These are phyloP conservation scores for Scrobipalpa costella DNA, from an alignment of 2,888 invertebrate species.

Conservation along the genomic window DNA sequence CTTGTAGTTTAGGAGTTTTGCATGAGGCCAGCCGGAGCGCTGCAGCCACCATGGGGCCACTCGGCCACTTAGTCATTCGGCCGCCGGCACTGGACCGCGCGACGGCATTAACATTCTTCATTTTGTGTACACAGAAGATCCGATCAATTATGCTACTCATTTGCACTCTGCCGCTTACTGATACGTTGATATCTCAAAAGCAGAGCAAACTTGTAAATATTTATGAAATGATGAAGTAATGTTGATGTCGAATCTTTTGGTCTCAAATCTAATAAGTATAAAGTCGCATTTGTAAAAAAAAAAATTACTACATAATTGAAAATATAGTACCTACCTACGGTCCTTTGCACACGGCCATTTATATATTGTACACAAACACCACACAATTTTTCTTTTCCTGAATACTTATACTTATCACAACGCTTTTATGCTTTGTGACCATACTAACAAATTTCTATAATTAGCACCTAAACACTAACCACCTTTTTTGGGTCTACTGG, in stretches of 20 bases:
- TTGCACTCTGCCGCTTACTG: neutral
- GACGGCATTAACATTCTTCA: constrained; percentile 58
- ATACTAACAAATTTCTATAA: constrained; percentile 11
- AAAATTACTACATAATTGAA: neutral
- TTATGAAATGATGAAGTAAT: neutral
- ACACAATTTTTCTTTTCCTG: constrained; percentile 25
- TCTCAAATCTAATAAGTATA: neutral
- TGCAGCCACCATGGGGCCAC: constrained; percentile 41
- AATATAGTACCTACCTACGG: neutral
- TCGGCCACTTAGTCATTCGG: no score
- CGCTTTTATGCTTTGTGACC: constrained; percentile 30
- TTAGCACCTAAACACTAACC: constrained; percentile 26
- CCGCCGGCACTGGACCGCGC: constrained; percentile 41
- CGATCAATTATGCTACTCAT: neutral
- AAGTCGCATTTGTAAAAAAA: neutral
- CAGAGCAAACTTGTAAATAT: neutral
- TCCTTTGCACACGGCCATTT: constrained; percentile 20
- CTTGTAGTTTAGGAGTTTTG: constrained; percentile 75
- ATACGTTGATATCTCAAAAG: neutral
- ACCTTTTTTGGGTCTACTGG: constrained; percentile 28
- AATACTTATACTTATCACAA: constrained; percentile 19
- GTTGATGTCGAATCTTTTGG: constrained; percentile 19
- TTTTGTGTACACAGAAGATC: constrained; percentile 13
- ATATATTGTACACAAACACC: constrained; percentile 27
- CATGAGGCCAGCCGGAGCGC: constrained; percentile 59